These are phyloP conservation scores for Mus musculus DNA, from an alignment of 2,113 vertebrate genomes.

Conservation along the genomic window DNA sequence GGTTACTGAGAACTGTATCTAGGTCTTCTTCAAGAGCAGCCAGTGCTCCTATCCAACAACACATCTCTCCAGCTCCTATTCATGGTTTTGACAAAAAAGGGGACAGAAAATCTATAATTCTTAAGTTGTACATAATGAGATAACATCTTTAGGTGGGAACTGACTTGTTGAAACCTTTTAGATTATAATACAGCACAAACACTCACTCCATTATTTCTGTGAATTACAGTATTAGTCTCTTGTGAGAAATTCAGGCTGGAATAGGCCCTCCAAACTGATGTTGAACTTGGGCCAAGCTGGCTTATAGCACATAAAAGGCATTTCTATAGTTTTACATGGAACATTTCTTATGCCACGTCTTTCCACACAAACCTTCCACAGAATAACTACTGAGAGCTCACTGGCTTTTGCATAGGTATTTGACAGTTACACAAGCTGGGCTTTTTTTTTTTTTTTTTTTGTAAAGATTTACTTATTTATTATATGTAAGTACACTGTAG, in stretches of 20 bases:
- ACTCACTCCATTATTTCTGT: not conserved
- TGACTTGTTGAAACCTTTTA: not conserved
- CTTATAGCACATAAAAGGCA: not conserved
- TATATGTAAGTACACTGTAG: too few species aligned
- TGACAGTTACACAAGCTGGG: not conserved
- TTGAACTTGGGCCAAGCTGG: not conserved
- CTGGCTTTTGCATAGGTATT: not conserved
- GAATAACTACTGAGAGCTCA: not conserved
- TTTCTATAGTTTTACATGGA: not conserved
- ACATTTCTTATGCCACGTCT: not conserved
- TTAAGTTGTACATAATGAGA: not conserved
- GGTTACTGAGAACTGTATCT: not conserved
- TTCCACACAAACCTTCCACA: not conserved
- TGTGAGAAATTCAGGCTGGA: not conserved
- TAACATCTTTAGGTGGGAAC: not conserved
- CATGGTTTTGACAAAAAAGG: not conserved
- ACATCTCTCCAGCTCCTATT: not conserved
- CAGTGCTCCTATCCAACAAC: too few species aligned
- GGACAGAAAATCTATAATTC: not conserved
- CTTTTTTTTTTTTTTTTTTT: too few species aligned
- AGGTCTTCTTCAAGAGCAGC: not conserved
- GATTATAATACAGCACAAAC: not conserved
- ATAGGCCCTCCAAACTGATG: not conserved
- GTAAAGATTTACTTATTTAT: too few species aligned
- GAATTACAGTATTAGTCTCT: not conserved